phyloP scores from a whole-genome alignment of 2,888 invertebrate genomes.

The Drosophila nr. perissopoda region DNA sequence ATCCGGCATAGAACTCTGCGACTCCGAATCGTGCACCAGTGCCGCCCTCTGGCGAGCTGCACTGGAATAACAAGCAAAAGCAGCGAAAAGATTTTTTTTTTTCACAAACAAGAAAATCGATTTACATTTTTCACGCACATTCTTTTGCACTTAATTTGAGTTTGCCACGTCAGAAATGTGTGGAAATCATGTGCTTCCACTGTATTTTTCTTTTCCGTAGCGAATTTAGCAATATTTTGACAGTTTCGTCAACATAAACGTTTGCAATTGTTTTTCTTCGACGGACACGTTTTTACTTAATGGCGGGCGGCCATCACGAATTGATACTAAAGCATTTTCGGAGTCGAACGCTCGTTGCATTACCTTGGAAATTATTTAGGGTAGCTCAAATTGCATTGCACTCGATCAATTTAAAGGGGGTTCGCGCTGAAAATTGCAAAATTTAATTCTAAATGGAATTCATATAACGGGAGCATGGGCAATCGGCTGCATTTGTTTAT shows the following conservation, averaged over 20 bases:
- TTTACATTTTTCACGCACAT: slow-evolving; percentile 84
- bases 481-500: slow-evolving; percentile 38
- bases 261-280: slow-evolving; percentile 84
- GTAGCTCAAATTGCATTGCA: slow-evolving; percentile 54
- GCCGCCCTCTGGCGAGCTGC: slow-evolving; percentile 59
- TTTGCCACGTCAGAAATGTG: slow-evolving; percentile 64
- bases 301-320: slow-evolving; percentile 82
- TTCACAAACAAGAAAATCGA: slow-evolving; percentile 83
- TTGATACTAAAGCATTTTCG: slow-evolving; percentile 77
- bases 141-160: slow-evolving; percentile 77
- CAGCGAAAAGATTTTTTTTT: slow-evolving; percentile 74
- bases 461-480: slow-evolving; percentile 54
- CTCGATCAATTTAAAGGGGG: slow-evolving; percentile 56
- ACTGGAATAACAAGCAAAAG: slow-evolving; percentile 40
- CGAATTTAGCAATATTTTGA: slow-evolving; percentile 78
- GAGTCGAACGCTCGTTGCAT: slow-evolving; percentile 68
- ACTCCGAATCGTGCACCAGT: slow-evolving; percentile 58
- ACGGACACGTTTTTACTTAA: slow-evolving; percentile 85
- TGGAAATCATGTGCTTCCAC: slow-evolving; percentile 71
- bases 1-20: slow-evolving; percentile 60
- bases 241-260: slow-evolving; percentile 80
- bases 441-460: slow-evolving; percentile 46
- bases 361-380: slow-evolving; percentile 72
- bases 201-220: slow-evolving; percentile 74
- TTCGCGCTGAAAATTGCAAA: slow-evolving; percentile 55